A percentile compares a stretch with the other conserved stretches of the same genome.
These are phyloP conservation scores for Cydia amplana DNA, from an alignment of 1,140 invertebrate genomes.

Conservation along the genomic window DNA sequence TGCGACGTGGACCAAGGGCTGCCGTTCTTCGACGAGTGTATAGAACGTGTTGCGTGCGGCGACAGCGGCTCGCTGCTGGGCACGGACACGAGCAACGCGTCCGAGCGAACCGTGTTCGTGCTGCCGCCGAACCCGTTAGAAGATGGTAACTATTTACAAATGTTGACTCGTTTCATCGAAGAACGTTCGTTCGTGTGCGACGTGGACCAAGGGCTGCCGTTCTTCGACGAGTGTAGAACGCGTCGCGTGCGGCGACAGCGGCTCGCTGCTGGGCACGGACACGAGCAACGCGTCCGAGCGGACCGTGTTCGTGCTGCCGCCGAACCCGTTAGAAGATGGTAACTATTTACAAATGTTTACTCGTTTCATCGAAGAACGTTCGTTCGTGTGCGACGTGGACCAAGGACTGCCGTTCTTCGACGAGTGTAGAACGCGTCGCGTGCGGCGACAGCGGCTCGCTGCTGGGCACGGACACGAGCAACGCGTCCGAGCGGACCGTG, in stretches of 20 bases:
- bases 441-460: constrained; percentile 84
- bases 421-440: constrained; percentile 92
- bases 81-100: constrained; percentile 81
- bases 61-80: constrained; percentile 85
- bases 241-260: constrained; percentile 83
- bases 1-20: constrained; percentile 94
- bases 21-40: constrained; percentile 99
- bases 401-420: constrained; percentile 95
- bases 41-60: constrained; percentile 86
- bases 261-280: constrained; percentile 88
- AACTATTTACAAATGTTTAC: constrained; percentile 94
- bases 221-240: constrained; percentile 98
- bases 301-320: constrained; percentile 97
- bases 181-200: constrained; percentile 99
- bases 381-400: constrained; percentile 98
- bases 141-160: constrained; percentile 83
- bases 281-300: constrained; percentile 83
- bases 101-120: constrained; percentile 96
- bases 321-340: constrained; percentile 84
- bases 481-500: constrained; percentile 90
- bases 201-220: constrained; percentile 92
- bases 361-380: constrained; percentile 98
- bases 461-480: constrained; percentile 85
- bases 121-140: constrained; percentile 92
- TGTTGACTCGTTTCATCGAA: constrained; percentile 99